Base-by-base conservation (phyloP, 2,888 invertebrate genomes). In the Hirtodrosophila duncani region DNA sequence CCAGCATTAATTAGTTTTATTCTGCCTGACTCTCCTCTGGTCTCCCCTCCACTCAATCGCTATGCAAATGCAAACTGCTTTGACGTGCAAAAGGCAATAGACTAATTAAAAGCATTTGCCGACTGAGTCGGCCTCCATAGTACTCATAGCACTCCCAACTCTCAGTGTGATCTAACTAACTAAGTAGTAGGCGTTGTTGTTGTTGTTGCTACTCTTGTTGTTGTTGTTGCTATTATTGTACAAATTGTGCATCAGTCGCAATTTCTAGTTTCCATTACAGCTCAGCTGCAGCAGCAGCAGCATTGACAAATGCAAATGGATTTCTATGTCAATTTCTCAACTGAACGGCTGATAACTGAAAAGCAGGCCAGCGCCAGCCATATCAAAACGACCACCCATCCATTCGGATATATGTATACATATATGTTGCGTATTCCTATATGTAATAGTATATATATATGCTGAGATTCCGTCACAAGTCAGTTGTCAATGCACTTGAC, bases 71-170 rank as follows among this genome's bases (percentile, higher is more conserved):
- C 33, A 52, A 37, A 50, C 26, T n/a, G 30, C 55, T 51, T 52
- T 51, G 50, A 42, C 45, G 38, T 63, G 69, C 34, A 77, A 68
- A 56, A 59, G 68, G 71, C 79, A 52, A 41, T 57, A 45, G 59
- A 50, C 71, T 79, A 70, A 70, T 70, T 70, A 75, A 75, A 79
- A 56, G 58, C 67, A 50, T 55, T 72, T 45, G 78, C 67, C 68
- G 50, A 63, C 68, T 48, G 36, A 68, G 45, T 53, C 31, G 53
- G 45, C 68, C n/a, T n/a, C n/a, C n/a, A n/a, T n/a, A n/a, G n/a
- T n/a, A n/a, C n/a, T n/a, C n/a, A 29, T 18, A 38, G 18, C 30
- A 24, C 11, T 29, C 53, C 37, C 18, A 37, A 52, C 37, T 38
- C 17, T 9, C 11, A 21, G 29, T 30, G n/a, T 37, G 3, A 37